Conservation (phyloP, 2,888 invertebrate genomes). For the Byasa hedistus region DNA sequence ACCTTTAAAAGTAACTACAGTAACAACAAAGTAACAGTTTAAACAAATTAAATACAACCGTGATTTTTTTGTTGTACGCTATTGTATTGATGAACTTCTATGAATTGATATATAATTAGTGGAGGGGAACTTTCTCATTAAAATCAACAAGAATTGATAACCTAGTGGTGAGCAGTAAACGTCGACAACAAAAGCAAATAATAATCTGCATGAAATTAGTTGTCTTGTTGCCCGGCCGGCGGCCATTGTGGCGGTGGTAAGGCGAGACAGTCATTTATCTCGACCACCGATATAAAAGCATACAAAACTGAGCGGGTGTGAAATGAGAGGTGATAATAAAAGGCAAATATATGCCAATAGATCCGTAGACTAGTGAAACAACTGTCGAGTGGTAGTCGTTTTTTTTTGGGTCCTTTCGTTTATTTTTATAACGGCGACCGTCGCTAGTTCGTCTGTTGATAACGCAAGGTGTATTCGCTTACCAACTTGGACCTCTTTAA, state of each 20-base stretch:
- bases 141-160: constrained; percentile 10
- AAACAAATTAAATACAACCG: too few relatives aligned
- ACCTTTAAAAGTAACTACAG: too few relatives aligned
- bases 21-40: too few relatives aligned
- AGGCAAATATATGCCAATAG: constrained; percentile 27
- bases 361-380: constrained; percentile 21
- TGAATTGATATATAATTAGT: neutral
- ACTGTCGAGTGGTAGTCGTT: constrained; percentile 12
- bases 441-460: constrained; percentile 5
- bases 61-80: too few relatives aligned
- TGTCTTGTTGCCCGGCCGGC: constrained; percentile 30
- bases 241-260: constrained; percentile 16
- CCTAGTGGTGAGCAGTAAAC: constrained; percentile 34
- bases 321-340: constrained; percentile 29
- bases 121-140: constrained; percentile 1
- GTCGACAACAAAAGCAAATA: constrained; percentile 30
- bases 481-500: too few relatives aligned
- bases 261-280: constrained; percentile 12
- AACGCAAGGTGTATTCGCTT: neutral
- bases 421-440: constrained; percentile 26
- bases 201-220: constrained; percentile 49
- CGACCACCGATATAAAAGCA: constrained; percentile 17
- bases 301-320: constrained; percentile 24
- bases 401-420: constrained; percentile 1
- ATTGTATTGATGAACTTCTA: neutral